Conservation (phyloP, 53 echinoderm and acorn worm genomes). For the Actinopyga echinites region DNA sequence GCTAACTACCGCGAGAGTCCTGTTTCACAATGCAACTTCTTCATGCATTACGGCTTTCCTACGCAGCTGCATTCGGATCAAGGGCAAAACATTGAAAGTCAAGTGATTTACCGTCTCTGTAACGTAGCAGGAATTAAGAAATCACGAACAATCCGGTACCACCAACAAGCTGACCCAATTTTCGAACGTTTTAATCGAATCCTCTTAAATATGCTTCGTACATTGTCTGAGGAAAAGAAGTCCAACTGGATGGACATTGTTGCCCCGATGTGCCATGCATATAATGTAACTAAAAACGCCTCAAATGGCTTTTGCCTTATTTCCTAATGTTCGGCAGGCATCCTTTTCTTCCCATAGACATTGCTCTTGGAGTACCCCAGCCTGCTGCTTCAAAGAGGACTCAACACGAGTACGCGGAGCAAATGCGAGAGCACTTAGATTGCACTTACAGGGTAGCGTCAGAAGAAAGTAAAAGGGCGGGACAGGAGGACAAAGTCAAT, state of each 20-base stretch:
- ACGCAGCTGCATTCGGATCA: constrained; percentile 63
- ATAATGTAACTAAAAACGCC: constrained; percentile 44
- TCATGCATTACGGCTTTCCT: no score
- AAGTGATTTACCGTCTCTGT: constrained; percentile 40
- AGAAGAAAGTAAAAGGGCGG: neutral
- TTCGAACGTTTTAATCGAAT: no score
- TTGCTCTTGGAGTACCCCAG: neutral
- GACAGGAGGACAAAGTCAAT: neutral
- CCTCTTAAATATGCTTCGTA: no score
- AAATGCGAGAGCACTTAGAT: neutral
- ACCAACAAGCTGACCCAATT: no score
- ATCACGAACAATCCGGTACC: neutral
- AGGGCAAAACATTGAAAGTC: constrained; percentile 48
- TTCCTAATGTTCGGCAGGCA: constrained; percentile 62
- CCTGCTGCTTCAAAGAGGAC: neutral
- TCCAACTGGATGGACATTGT: neutral
- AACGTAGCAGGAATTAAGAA: constrained; percentile 19
- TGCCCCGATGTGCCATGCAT: neutral
- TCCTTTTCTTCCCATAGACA: constrained; percentile 51
- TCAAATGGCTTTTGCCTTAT: constrained; percentile 52
- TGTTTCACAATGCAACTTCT: no score
- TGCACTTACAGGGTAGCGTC: neutral
- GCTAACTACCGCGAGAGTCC: constrained; percentile 40
- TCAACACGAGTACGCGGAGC: neutral
- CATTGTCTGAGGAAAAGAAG: neutral